Evolutionary conservation across 2,113 vertebrate genomes (phyloP).

Genomic region (Cyanoliseus patagonus): DNA sequence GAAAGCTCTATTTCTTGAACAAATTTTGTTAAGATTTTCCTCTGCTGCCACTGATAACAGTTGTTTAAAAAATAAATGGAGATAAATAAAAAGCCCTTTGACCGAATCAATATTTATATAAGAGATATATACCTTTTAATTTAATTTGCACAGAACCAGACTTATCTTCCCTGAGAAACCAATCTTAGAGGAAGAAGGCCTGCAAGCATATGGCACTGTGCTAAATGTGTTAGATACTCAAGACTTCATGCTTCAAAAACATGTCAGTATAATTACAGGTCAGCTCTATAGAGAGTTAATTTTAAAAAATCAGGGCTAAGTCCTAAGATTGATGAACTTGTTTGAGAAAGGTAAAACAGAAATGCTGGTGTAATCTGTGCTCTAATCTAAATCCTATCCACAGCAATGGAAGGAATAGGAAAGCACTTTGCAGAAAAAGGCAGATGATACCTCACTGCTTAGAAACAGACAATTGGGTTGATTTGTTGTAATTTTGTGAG

Average conservation of each 20-base stretch:
- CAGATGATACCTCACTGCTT: neutral
- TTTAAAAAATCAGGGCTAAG: rapidly evolving
- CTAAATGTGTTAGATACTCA: neutral
- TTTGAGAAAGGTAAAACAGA: neutral
- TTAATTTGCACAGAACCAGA: neutral
- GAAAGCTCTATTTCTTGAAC: neutral
- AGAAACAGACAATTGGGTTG: neutral
- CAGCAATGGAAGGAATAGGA: neutral
- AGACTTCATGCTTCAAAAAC: neutral
- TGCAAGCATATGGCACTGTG: neutral
- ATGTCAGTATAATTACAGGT: neutral
- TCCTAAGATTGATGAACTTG: neutral
- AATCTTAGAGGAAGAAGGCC: neutral
- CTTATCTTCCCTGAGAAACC: neutral
- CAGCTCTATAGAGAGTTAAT: neutral
- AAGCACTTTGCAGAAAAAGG: neutral
- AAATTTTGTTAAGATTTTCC: neutral
- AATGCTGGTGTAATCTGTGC: neutral
- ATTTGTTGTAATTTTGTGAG: neutral
- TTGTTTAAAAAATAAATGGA: neutral
- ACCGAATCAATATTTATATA: neutral
- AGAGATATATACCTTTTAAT: neutral
- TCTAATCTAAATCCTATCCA: neutral
- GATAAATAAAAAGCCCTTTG: neutral
- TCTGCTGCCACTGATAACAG: neutral